Evolutionary conservation across 1,140 invertebrate species (phyloP), one percentile per base, ranked within the genome.

Genomic region (Nixonia krombeini): DNA sequence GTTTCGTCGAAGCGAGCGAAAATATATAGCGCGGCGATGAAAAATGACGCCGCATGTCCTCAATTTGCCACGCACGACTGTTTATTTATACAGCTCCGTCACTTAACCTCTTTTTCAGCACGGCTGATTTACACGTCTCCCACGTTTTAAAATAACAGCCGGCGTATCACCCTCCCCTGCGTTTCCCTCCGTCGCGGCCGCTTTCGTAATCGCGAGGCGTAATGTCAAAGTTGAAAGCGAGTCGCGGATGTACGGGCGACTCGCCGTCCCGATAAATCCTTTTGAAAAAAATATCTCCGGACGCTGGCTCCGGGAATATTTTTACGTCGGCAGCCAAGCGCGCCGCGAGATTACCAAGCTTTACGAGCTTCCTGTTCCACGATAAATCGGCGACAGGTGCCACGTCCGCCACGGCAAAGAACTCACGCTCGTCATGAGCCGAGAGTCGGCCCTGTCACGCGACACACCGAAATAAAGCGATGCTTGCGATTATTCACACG

Each of bases 381-480:
- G 21, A 51, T 51, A 8, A 9, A 38, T 51, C 16, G 13, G 7
- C 23, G 21, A 15, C 47, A 33, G 35, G 16, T 40, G 31, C 8
- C 46, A n/a, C 9, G 35, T 51, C 13, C 38, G 23, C 25, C 35
- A 25, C 16, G 15, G 17, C 23, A 51, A 38, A 25, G 18, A 51
- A 23, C 21, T 37, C 15, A 16, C 47, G n/a, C n/a, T 40, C 38
- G 35, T 9, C 17, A 38, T n/a, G n/a, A n/a, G 26, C 31, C 18
- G 38, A 10, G 26, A 6, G 40, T 18, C n/a, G n/a, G n/a, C n/a
- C n/a, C n/a, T n/a, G n/a, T n/a, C n/a, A n/a, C n/a, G 16, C 17
- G 21, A 31, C 37, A 44, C 17, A 41, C 29, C 16, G 40, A 53
- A 44, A 53, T 42, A 53, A 42, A 41, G 35, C 29, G 25, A 10